Conservation (phyloP, 2,888 invertebrate genomes). For the Gortyna flavago region DNA sequence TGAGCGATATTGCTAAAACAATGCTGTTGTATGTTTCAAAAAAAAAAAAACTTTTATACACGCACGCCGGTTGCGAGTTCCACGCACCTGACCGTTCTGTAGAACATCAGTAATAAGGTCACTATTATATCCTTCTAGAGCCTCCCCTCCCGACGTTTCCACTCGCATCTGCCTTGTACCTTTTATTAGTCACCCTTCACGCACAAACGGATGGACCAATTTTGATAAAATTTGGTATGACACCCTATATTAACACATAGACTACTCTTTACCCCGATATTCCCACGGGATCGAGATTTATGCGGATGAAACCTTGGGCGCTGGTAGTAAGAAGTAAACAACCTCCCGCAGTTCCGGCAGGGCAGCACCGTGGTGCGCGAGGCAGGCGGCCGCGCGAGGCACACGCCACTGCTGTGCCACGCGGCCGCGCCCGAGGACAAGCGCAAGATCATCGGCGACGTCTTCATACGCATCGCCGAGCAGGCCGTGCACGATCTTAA, state of each 20-base stretch:
- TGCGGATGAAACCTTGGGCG: no score
- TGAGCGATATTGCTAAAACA: neutral
- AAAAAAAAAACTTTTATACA: no score
- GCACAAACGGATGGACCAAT: no score
- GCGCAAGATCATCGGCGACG: conserved; percentile 99
- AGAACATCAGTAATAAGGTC: neutral
- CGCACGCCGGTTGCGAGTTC: neutral
- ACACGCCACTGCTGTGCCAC: conserved; percentile 96
- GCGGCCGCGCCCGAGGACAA: conserved; percentile 98
- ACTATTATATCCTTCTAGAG: neutral
- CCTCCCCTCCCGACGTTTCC: neutral
- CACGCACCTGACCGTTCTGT: neutral
- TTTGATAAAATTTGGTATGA: no score
- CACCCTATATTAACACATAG: no score
- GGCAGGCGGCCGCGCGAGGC: conserved; percentile 84
- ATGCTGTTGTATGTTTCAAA: neutral
- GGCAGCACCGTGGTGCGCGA: conserved; percentile 95
- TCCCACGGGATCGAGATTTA: no score
- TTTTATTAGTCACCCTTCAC: no score
- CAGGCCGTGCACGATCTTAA: conserved; percentile 96
- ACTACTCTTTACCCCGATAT: no score
- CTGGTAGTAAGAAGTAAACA: no score
- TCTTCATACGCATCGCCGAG: conserved; percentile 98
- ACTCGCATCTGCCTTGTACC: no score
- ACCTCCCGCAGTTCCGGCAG: conserved; percentile 91